These are phyloP conservation scores for Muricea muricata DNA, from an alignment of 92 coral and sea anemone genomes.

Conservation along the genomic window DNA sequence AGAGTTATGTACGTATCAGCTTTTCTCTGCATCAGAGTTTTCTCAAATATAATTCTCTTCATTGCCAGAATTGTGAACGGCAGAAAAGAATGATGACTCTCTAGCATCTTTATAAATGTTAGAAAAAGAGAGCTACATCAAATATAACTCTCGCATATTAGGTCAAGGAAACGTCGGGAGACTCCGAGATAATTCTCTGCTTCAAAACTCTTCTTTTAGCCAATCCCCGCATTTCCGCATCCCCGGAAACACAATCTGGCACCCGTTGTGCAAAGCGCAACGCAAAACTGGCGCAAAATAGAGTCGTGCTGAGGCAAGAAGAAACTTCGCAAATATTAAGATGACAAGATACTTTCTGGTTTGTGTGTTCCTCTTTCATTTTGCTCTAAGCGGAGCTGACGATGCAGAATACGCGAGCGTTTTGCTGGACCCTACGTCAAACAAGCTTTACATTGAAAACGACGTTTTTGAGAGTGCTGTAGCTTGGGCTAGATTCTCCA, in stretches of 20 bases:
- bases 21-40: too few species aligned
- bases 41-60: too few species aligned
- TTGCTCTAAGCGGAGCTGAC: not conserved
- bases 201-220: too few species aligned
- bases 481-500: constrained; percentile 77
- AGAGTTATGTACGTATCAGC: too few species aligned
- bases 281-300: not conserved
- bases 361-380: constrained; percentile 5
- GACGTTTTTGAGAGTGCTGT: constrained; percentile 72
- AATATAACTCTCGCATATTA: too few species aligned
- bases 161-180: too few species aligned
- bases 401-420: constrained; percentile 69
- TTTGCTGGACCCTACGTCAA: constrained; percentile 63
- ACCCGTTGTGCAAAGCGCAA: not conserved
- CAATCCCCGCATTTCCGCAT: not conserved
- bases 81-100: too few species aligned
- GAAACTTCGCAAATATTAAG: not conserved
- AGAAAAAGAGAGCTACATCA: too few species aligned
- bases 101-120: too few species aligned
- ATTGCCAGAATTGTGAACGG: too few species aligned
- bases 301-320: not conserved
- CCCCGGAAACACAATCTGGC: not conserved
- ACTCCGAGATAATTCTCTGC: too few species aligned
- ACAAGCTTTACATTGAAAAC: constrained; percentile 56
- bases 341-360: not conserved